A percentile compares a stretch with the other conserved stretches of the same genome.
phyloP scores from a whole-genome alignment of 2,888 invertebrate species.

The Idaea straminata region DNA sequence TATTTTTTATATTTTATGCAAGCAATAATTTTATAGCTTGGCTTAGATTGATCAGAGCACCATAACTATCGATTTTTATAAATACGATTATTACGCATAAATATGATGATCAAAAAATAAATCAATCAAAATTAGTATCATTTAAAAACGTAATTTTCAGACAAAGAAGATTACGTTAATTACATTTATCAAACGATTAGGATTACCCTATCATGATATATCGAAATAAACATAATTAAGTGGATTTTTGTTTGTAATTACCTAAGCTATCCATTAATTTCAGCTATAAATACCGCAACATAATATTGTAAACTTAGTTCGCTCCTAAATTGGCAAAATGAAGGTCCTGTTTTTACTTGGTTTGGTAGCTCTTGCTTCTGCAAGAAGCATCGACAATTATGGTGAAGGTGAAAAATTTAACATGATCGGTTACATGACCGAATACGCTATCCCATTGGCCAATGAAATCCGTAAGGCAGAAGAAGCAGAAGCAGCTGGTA shows the following conservation, averaged over 20 bases:
- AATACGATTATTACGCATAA: too few species aligned
- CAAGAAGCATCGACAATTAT: constrained; percentile 5
- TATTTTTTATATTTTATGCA: too few species aligned
- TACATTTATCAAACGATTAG: neutral
- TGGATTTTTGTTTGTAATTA: too few species aligned
- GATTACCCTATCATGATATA: neutral
- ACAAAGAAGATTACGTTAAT: too few species aligned
- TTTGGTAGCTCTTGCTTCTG: neutral
- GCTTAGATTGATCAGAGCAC: too few species aligned
- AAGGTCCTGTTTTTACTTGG: constrained; percentile 1
- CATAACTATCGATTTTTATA: too few species aligned
- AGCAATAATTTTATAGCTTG: too few species aligned
- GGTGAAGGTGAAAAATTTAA: constrained; percentile 15
- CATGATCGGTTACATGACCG: constrained; percentile 44
- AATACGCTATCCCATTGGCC: constrained; percentile 45
- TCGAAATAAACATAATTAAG: neutral
- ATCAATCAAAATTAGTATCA: too few species aligned
- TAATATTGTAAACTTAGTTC: neutral
- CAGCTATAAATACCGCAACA: neutral
- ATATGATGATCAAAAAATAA: too few species aligned
- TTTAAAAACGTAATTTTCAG: too few species aligned
- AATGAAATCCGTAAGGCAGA: constrained; percentile 44
- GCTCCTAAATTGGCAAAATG: neutral
- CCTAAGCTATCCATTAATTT: neutral
- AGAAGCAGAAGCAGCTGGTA: constrained; percentile 22